A percentile compares a stretch with the other conserved stretches of the same genome.
Conservation (phyloP, 2,888 invertebrate genomes). For the Dasypolia templi region DNA sequence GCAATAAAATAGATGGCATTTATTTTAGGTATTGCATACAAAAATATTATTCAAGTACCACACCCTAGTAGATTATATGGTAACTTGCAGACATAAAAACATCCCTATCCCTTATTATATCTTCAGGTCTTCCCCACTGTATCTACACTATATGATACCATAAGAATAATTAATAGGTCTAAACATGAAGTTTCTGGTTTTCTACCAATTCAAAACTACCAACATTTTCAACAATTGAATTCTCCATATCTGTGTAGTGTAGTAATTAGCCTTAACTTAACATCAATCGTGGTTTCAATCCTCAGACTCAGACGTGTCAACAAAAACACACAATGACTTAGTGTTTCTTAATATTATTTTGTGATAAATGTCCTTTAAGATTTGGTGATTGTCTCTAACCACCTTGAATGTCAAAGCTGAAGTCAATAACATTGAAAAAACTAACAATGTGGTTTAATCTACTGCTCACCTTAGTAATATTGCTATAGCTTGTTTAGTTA, state of each 20-base stretch:
- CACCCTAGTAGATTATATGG: not conserved
- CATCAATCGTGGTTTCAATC: not conserved
- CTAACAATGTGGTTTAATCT: slow-evolving; percentile 41
- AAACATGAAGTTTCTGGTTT: not conserved
- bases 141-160: not conserved
- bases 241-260: not conserved
- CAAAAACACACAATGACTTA: slow-evolving; percentile 2
- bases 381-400: slow-evolving; percentile 32
- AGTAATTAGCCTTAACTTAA: not conserved
- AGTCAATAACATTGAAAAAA: slow-evolving; percentile 41
- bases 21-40: slow-evolving; percentile 9
- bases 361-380: slow-evolving; percentile 26
- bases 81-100: not conserved
- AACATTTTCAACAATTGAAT: not conserved
- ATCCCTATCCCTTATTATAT: not conserved
- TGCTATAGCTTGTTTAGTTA: slow-evolving; percentile 27
- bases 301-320: not conserved
- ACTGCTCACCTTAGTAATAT: slow-evolving; percentile 35
- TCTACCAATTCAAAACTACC: not conserved
- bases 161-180: not conserved
- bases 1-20: slow-evolving; percentile 11
- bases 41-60: not conserved
- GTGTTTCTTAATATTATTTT: slow-evolving; percentile 7
- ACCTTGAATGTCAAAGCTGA: slow-evolving; percentile 45
- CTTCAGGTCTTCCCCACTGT: not conserved